Base-by-base conservation (phyloP, 2,888 invertebrate species). In the Pseudanteris insignis region DNA sequence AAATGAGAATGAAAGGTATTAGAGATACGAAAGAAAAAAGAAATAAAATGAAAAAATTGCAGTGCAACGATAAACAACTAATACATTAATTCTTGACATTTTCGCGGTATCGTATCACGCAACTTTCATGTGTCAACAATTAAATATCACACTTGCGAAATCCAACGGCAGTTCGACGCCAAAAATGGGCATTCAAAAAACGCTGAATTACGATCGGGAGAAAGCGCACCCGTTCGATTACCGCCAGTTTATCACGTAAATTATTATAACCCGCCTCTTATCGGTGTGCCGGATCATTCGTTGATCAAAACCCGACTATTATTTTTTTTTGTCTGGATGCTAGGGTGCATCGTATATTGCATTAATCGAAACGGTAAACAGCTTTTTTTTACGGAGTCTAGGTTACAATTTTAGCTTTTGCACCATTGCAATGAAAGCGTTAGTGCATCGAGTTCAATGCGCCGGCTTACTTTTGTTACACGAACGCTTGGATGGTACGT, bases 381-480 rank as follows among this genome's bases (percentile, higher is more conserved):
- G 11, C 24, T 44, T 38, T 41, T 30, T 36, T 13, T 41, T n/a
- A n/a, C n/a, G n/a, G n/a, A n/a, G n/a, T n/a, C n/a, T n/a, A n/a
- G n/a, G n/a, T n/a, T n/a, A n/a, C n/a, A n/a, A n/a, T n/a, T n/a
- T n/a, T n/a, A n/a, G n/a, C n/a, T n/a, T n/a, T n/a, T n/a, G n/a
- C n/a, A n/a, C n/a, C n/a, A n/a, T n/a, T n/a, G n/a, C 18, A 6
- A 51, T 58, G 68, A 69, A 68, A 68, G 64, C 65, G 65, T 63
- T 61, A 66, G 43, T 50, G 50, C 37, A 58, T 54, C 66, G 65
- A 3, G 51, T 67, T 55, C 63, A 66, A 64, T 69, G 65, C 63
- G 63, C 62, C 54, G 50, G 38, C 57, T 38, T 55, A 64, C 68
- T 67, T 73, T 72, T 72, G 71, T 73, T 69, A 66, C 66, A 66